Evolutionary conservation across 2,113 vertebrate species (phyloP).

Genomic region (Sinocyclocheilus rhinocerous): DNA sequence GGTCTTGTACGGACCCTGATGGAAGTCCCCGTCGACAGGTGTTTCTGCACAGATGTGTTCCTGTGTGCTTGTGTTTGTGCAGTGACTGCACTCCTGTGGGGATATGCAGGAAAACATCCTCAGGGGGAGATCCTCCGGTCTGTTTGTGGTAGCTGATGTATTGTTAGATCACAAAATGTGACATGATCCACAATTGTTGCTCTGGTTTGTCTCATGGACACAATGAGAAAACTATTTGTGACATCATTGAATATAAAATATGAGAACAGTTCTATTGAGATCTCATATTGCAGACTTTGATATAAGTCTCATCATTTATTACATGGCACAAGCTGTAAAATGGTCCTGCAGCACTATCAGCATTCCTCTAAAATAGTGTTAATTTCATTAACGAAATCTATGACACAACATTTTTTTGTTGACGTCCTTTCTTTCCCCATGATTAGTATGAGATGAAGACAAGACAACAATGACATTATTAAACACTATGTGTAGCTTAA

Average conservation of each 20-base stretch:
- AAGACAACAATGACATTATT: too few species aligned
- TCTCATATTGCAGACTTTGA: too few species aligned
- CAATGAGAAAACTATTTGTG: background rate
- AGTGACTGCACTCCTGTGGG: constrained; percentile 15
- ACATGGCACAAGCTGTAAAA: too few species aligned
- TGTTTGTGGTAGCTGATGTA: constrained; percentile 64
- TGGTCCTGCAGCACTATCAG: too few species aligned
- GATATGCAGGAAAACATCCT: constrained; percentile 67
- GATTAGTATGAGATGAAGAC: too few species aligned
- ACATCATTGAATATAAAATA: background rate
- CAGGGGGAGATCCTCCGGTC: constrained; percentile 54
- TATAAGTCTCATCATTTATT: too few species aligned
- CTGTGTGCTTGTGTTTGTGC: constrained; percentile 53
- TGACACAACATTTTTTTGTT: too few species aligned
- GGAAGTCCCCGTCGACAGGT: constrained; percentile 4
- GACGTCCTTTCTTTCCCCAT: too few species aligned
- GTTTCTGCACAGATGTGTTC: constrained; percentile 30
- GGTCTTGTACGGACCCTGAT: background rate
- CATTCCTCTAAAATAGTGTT: too few species aligned
- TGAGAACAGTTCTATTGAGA: background rate
- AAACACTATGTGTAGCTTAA: too few species aligned
- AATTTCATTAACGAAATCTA: too few species aligned
- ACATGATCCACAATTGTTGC: background rate
- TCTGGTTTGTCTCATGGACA: background rate
- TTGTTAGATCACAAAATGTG: constrained; percentile 55